Base-by-base conservation (phyloP, 2,113 vertebrate genomes). In the Aptenodytes patagonicus region DNA sequence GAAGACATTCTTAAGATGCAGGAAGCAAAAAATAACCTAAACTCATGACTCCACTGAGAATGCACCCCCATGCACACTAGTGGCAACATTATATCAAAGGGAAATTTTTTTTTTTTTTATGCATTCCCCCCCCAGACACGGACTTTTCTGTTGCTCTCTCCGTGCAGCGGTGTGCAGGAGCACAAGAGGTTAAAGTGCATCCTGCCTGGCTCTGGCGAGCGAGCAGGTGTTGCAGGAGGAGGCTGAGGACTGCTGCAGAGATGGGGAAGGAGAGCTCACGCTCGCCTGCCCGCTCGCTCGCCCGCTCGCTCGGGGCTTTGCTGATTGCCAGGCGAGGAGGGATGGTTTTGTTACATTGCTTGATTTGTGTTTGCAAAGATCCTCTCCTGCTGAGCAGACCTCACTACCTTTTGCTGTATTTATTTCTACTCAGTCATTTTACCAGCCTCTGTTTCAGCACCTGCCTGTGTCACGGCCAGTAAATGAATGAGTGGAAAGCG, bases 231-330 rank as follows among this genome's bases (percentile, higher is more conserved):
- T 60, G 51, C 60, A 34, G 72, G 38, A 73, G 44, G 44, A 47
- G 25, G 34, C 26, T 64, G 70, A 94, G 47, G 10, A 28, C 24
- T n/a, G 57, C 34, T 84, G 28, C 64, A 49, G 70, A 49, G 54
- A 47, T 24, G 15, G 46, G 36, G 44, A 40, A 61, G 57, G 25
- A 54, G 26, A 40, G 57, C 15, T 81, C 3, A 1, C 1, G 2
- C 51, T 47, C 0, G 1, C 65, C 17, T 2, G 1, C 22, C 34
- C 1, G 6, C 77, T 52, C 1, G 2, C 65, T 31, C 1, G 1
- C 22, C 34, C 1, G 6, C 77, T 52, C 1, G 2, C 69, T 31
- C 7, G 0, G 44, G 21, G 22, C 26, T 82, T 71, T 69, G 38
- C 19, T 68, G 46, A 68, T 47, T 13, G 1, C 29, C 26, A 62